Percentiles rank a stretch among this genome's conserved stretches.
Evolutionary conservation across 1,140 invertebrate species (phyloP).

Genomic region (Drosophila murphyi): DNA sequence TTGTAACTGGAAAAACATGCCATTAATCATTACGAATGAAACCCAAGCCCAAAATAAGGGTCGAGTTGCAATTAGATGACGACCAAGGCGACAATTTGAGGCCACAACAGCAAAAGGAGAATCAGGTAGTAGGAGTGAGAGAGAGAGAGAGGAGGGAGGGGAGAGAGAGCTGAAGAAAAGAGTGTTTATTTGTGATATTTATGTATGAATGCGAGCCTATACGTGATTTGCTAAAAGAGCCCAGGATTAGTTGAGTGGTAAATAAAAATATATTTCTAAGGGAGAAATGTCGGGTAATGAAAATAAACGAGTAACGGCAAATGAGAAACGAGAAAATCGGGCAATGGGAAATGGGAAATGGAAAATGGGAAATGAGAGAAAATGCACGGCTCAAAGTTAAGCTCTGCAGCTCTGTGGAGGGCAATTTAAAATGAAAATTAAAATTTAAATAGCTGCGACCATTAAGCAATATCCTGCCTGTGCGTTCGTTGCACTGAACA

Average conservation of each 20-base stretch:
- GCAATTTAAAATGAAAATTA: slow-evolving; percentile 49
- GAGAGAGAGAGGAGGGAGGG: not conserved
- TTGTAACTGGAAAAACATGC: slow-evolving; percentile 27
- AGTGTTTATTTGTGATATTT: slow-evolving; percentile 28
- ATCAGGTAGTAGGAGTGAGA: not conserved
- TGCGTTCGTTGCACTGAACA: slow-evolving; percentile 11
- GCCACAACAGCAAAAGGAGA: slow-evolving; percentile 4
- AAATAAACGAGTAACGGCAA: slow-evolving; percentile 36
- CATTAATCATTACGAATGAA: slow-evolving; percentile 66
- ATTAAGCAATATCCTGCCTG: slow-evolving; percentile 68
- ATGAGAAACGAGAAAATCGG: too few relatives aligned
- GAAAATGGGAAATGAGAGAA: not conserved
- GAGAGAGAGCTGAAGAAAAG: slow-evolving; percentile 5
- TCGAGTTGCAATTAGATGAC: slow-evolving; percentile 54
- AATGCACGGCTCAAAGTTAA: slow-evolving; percentile 13
- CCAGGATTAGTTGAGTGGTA: slow-evolving; percentile 58
- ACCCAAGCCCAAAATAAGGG: slow-evolving; percentile 6
- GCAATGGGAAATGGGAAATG: not conserved
- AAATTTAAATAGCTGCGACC: slow-evolving; percentile 76
- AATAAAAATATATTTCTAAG: slow-evolving; percentile 33
- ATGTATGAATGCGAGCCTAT: slow-evolving; percentile 23
- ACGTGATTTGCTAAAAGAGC: slow-evolving; percentile 73
- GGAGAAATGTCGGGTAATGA: slow-evolving; percentile 21
- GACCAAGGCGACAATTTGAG: slow-evolving; percentile 38
- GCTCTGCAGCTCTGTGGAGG: slow-evolving; percentile 2